These are phyloP conservation scores for Orthonyx spaldingii DNA, from an alignment of 2,113 vertebrate species.

Conservation along the genomic window DNA sequence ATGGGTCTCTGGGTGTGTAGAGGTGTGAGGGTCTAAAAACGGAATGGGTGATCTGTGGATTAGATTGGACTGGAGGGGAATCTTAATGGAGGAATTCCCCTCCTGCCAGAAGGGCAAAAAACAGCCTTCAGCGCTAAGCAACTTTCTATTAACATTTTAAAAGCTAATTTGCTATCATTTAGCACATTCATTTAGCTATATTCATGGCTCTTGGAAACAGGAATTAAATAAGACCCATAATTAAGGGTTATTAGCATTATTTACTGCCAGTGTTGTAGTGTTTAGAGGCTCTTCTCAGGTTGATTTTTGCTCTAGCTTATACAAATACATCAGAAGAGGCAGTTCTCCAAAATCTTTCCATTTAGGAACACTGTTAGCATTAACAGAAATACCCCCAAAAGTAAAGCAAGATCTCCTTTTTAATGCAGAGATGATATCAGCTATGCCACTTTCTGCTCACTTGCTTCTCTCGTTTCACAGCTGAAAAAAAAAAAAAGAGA, in stretches of 20 bases:
- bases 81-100: neutral
- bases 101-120: neutral
- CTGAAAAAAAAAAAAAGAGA: neutral
- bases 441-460: neutral
- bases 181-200: neutral
- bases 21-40: neutral
- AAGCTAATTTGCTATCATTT: conserved; percentile 36
- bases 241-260: conserved; percentile 26
- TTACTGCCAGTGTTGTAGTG: neutral
- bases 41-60: neutral
- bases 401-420: neutral
- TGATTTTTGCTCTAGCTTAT: neutral
- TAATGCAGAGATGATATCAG: neutral
- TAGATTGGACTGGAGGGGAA: neutral
- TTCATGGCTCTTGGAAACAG: neutral
- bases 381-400: neutral
- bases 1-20: neutral
- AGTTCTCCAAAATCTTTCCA: neutral
- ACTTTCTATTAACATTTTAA: neutral
- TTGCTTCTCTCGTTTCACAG: neutral
- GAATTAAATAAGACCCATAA: neutral
- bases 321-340: neutral
- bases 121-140: neutral
- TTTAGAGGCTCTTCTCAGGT: neutral
- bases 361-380: neutral